These are phyloP conservation scores for Drosophila aldrichi DNA, from an alignment of 2,888 invertebrate genomes.

Conservation along the genomic window DNA sequence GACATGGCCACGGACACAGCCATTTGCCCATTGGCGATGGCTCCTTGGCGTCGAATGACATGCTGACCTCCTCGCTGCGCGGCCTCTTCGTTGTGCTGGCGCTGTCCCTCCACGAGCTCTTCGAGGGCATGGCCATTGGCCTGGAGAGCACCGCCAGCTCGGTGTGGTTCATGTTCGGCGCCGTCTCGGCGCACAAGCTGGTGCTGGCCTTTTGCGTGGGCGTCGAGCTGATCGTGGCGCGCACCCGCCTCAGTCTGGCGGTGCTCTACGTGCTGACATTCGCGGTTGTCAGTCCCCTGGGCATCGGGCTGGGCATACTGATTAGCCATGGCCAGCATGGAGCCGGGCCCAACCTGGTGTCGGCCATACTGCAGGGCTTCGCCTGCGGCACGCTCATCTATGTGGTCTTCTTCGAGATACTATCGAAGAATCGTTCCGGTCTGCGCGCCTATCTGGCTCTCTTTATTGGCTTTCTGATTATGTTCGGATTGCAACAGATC, in stretches of 20 bases:
- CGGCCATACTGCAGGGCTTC: slow-evolving; percentile 91
- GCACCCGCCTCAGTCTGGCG: slow-evolving; percentile 88
- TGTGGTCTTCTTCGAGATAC: slow-evolving; percentile 97
- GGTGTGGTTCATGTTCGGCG: slow-evolving; percentile 93
- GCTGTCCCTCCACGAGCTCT: slow-evolving; percentile 93
- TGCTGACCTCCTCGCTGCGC: slow-evolving; percentile 86
- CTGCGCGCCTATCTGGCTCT: slow-evolving; percentile 89
- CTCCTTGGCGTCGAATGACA: slow-evolving; percentile 79
- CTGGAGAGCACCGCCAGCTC: slow-evolving; percentile 88
- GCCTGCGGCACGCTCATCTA: slow-evolving; percentile 97
- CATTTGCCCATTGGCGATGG: slow-evolving; percentile 77
- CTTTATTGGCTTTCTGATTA: slow-evolving; percentile 89
- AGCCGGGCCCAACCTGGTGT: slow-evolving; percentile 87
- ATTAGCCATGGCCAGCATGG: slow-evolving; percentile 88
- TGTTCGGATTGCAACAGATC: slow-evolving; percentile 89
- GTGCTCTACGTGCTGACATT: slow-evolving; percentile 91
- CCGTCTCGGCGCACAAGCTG: slow-evolving; percentile 93
- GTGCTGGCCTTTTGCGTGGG: slow-evolving; percentile 96
- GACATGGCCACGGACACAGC: slow-evolving; percentile 60
- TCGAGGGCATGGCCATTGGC: slow-evolving; percentile 94
- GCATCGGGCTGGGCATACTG: slow-evolving; percentile 91
- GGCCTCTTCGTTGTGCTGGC: slow-evolving; percentile 92
- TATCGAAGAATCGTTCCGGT: slow-evolving; percentile 88
- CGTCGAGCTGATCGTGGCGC: slow-evolving; percentile 91
- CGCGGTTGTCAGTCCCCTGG: slow-evolving; percentile 90